These are phyloP conservation scores for Micromussa lordhowensis DNA, from an alignment of 92 coral and sea anemone genomes.

Conservation along the genomic window DNA sequence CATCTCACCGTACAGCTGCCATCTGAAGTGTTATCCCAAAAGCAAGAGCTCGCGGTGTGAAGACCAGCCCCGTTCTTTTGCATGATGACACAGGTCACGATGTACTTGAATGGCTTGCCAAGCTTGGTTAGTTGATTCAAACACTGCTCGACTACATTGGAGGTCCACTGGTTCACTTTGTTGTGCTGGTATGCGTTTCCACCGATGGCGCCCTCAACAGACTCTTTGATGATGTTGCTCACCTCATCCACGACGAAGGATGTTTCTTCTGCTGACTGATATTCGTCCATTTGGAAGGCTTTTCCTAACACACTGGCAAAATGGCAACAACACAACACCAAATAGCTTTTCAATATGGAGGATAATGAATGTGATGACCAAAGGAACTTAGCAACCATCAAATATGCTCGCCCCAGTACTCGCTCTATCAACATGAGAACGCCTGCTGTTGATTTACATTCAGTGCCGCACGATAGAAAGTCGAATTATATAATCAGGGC, in stretches of 20 bases:
- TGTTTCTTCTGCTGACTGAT: constrained; percentile 99
- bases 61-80: constrained; percentile 99
- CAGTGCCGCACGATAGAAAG: too few relatives aligned
- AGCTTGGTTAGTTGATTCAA: constrained; percentile 98
- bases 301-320: neutral
- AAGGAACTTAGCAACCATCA: constrained; percentile 54
- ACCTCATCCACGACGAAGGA: constrained; percentile 99
- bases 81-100: constrained; percentile 99
- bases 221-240: constrained; percentile 98
- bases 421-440: neutral
- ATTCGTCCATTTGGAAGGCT: constrained; percentile 88
- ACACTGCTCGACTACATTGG: constrained; percentile 99
- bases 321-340: neutral
- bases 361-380: constrained; percentile 30
- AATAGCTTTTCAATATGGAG: constrained; percentile 46
- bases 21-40: constrained; percentile 99
- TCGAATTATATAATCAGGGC: neutral
- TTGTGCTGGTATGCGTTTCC: constrained; percentile 99
- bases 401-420: constrained; percentile 34
- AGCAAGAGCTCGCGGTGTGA: constrained; percentile 99
- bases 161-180: constrained; percentile 99
- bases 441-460: constrained; percentile 29
- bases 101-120: constrained; percentile 99
- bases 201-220: constrained; percentile 99
- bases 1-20: constrained; percentile 99